Evolutionary conservation across 2,113 vertebrate genomes (phyloP), one percentile per base, ranked within the genome.

Genomic region (Toxostoma redivivum): DNA sequence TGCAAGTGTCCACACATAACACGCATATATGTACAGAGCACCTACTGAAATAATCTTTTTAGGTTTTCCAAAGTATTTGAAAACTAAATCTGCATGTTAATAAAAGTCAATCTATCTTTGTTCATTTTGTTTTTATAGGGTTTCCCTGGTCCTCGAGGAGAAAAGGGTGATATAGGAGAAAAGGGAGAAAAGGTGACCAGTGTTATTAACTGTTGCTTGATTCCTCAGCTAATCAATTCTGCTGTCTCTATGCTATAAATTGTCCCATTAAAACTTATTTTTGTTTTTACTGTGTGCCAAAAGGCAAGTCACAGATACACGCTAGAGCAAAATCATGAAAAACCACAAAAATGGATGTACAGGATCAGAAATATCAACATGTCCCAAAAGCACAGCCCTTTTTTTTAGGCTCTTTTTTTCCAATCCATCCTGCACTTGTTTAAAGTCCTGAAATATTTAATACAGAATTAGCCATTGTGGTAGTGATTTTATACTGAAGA

Each of bases 101-200:
- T 57, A 69, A 64, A 89, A 76, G 72, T 84, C 92, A 91, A 92
- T 57, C 91, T 90, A 5, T 95, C 81, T 97, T 94, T 95, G 88
- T 96, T 97, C 98, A n/a, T 98, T 98, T 98, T 98, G 98, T 97
- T 98, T 98, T 76, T 92, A 17, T 98, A 99, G 99, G 99, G 99
- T 96, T 99, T 99, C 91, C 99, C 98, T 94, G 99, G 99, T 97
- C 98, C 99, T 98, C 99, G 97, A 97, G 99, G 99, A 97, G 99
- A 99, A 96, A 99, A 99, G 98, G 99, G 99, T 97, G 99, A 99
- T 98, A 90, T 97, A 95, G 99, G 99, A 98, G 99, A 99, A 97
- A 99, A 99, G 98, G 99, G 99, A 98, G 99, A 99, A 98, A 99
- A 99, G 99, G 99, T 99, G 98, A 99, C 97, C 79, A 84, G 79